Percentiles rank a stretch among this genome's conserved stretches.
Evolutionary conservation across 2,797 vertebrate species (phyloP).

Genomic region (Distichodus sexfasciatus): DNA sequence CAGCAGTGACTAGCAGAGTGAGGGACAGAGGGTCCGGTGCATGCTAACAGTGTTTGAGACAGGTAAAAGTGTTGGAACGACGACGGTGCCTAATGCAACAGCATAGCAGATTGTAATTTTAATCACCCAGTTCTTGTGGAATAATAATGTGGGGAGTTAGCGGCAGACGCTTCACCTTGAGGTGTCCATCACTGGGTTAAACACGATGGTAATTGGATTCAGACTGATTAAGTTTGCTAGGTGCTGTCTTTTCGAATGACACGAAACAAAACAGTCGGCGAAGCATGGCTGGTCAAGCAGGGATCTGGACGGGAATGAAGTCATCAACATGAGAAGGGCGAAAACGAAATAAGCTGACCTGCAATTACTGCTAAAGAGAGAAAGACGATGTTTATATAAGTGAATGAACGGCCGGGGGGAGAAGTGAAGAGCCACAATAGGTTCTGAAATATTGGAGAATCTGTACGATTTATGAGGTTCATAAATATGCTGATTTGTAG

Average conservation of each 20-base stretch:
- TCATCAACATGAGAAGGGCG: constrained; percentile 81
- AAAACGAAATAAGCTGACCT: constrained; percentile 89
- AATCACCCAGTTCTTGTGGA: constrained; percentile 69
- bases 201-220: constrained; percentile 98
- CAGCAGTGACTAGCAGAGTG: too few species aligned
- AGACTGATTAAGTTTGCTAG: constrained; percentile 93
- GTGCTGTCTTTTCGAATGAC: constrained; percentile 92
- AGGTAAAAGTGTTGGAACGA: constrained; percentile 68
- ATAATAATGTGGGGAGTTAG: constrained; percentile 83
- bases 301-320: constrained; percentile 81
- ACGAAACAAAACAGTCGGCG: constrained; percentile 92
- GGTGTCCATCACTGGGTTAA: constrained; percentile 93
- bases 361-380: constrained; percentile 76
- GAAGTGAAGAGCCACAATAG: background rate
- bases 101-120: constrained; percentile 68
- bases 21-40: too few species aligned
- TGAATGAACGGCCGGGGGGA: constrained; percentile 64
- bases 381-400: constrained; percentile 80
- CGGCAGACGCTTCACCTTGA: constrained; percentile 89
- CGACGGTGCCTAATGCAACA: constrained; percentile 83
- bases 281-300: constrained; percentile 68
- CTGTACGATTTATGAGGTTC: background rate
- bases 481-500: background rate
- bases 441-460: background rate
- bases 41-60: too few species aligned